phyloP scores from a whole-genome alignment of 2,888 invertebrate species.

The Graphium colonna region DNA sequence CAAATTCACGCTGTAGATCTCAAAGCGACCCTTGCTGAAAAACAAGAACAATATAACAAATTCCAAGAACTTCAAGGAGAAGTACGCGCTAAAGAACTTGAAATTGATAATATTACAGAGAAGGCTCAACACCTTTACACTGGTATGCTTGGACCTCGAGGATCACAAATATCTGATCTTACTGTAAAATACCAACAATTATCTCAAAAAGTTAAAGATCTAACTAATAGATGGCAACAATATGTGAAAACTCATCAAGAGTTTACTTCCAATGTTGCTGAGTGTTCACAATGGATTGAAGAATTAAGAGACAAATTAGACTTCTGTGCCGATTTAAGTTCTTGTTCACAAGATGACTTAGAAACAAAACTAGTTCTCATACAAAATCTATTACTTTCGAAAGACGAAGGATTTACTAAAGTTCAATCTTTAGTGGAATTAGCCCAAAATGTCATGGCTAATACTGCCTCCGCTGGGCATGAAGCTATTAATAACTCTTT shows the following conservation, averaged over 20 bases:
- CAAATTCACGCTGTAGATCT: constrained; percentile 93
- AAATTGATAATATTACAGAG: constrained; percentile 95
- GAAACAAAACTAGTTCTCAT: constrained; percentile 91
- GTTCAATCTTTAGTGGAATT: constrained; percentile 94
- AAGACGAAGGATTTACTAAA: constrained; percentile 95
- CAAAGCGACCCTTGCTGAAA: constrained; percentile 89
- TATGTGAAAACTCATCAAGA: constrained; percentile 94
- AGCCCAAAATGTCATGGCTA: constrained; percentile 93
- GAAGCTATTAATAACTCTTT: constrained; percentile 91
- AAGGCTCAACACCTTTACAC: constrained; percentile 92
- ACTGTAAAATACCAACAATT: constrained; percentile 95
- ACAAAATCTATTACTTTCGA: constrained; percentile 92
- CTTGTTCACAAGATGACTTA: constrained; percentile 90
- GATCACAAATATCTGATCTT: constrained; percentile 93
- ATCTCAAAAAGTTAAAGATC: constrained; percentile 93
- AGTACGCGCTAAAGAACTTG: constrained; percentile 93
- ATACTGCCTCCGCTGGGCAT: constrained; percentile 94
- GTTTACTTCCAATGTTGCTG: constrained; percentile 88
- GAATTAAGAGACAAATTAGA: constrained; percentile 91
- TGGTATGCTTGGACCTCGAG: constrained; percentile 85
- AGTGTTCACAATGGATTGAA: constrained; percentile 91
- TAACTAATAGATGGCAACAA: constrained; percentile 94
- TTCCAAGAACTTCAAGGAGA: constrained; percentile 91
- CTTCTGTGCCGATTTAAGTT: constrained; percentile 90
- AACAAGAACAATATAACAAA: constrained; percentile 90